Evolutionary conservation across 2,797 vertebrate genomes (phyloP), one percentile per base, ranked within the genome.

Genomic region (Muraenolepis orangiensis): DNA sequence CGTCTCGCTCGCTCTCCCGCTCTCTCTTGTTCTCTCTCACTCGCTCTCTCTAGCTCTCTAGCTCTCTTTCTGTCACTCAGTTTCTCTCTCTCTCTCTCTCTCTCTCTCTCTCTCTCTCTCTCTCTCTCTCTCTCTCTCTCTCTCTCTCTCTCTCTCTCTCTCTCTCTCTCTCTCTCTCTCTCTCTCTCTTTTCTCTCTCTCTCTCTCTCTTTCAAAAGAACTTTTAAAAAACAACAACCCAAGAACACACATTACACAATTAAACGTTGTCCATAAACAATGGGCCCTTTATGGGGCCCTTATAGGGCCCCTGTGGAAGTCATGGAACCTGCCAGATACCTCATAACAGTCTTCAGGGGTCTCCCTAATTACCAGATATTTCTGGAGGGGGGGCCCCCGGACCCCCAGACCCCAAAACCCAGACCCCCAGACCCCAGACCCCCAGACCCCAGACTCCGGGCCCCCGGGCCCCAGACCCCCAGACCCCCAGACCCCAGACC

Each of bases 281-380:
- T n/a, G 51, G 51, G 20, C 2, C n/a, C n/a, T n/a, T n/a, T n/a
- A n/a, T n/a, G n/a, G n/a, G n/a, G 40, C 42, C 42, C 20, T 46
- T 46, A 57, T 57, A 14, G 18, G 51, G 7, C 51, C 51, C 20
- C 2, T 20, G 51, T 20, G 51, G 20, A 57, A 4, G 16, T 10
- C 5, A 57, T n/a, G 6, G 46, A 57, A 14, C 46, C 5, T n/a
- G 46, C 46, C 46, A 57, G 0, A 57, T 57, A 18, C 46, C 20
- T 57, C 20, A 57, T 57, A 57, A 46, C 80, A 8, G 72, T 73
- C 71, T 70, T 13, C 78, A 86, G 76, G 83, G n/a, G 36, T 80
- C 70, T 71, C 76, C 82, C 79, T 85, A 84, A 87, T 87, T 86
- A 87, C 75, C 71, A 78, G 73, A 78, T 75, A 75, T 80, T 79